Percentiles rank a stretch among this genome's conserved stretches.
Evolutionary conservation across 2,888 invertebrate species (phyloP).

Genomic region (Minunthozetes semirufus): DNA sequence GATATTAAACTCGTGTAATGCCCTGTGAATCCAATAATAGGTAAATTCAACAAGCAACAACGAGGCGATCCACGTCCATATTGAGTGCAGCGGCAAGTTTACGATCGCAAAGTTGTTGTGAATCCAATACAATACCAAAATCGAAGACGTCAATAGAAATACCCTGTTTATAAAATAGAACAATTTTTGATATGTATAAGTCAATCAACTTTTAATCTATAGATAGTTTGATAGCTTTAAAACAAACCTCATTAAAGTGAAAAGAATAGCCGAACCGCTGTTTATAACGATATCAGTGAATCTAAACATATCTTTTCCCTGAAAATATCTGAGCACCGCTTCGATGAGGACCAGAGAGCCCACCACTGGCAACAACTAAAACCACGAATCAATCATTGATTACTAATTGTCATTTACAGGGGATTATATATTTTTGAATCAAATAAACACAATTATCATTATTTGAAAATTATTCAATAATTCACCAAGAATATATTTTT

Average conservation of each 20-base stretch:
- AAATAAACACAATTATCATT: too few relatives aligned
- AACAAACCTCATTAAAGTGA: not conserved
- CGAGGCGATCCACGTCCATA: slow-evolving; percentile 32
- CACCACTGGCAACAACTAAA: slow-evolving; percentile 6
- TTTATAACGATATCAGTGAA: slow-evolving; percentile 26
- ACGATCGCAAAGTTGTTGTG: slow-evolving; percentile 29
- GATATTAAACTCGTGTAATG: slow-evolving; percentile 68
- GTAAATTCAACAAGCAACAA: slow-evolving; percentile 31
- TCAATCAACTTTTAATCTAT: not conserved
- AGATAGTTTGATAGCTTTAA: not conserved
- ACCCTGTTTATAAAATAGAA: not conserved
- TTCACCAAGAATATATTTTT: too few relatives aligned
- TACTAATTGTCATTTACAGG: not conserved
- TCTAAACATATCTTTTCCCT: slow-evolving; percentile 19
- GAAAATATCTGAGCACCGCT: too few relatives aligned
- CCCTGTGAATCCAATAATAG: slow-evolving; percentile 34
- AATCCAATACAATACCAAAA: slow-evolving; percentile 9
- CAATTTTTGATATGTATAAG: not conserved
- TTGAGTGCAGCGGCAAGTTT: slow-evolving; percentile 22
- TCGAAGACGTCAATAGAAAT: slow-evolving; percentile 3
- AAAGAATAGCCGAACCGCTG: slow-evolving; percentile 21
- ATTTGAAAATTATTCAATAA: too few relatives aligned
- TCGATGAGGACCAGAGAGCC: not conserved
- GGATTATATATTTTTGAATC: too few relatives aligned
- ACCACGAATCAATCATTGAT: not conserved